Evolutionary conservation across 64 coral and sea anemone species (phyloP), one percentile per base, ranked within the genome.

Genomic region (Montipora efflorescens): DNA sequence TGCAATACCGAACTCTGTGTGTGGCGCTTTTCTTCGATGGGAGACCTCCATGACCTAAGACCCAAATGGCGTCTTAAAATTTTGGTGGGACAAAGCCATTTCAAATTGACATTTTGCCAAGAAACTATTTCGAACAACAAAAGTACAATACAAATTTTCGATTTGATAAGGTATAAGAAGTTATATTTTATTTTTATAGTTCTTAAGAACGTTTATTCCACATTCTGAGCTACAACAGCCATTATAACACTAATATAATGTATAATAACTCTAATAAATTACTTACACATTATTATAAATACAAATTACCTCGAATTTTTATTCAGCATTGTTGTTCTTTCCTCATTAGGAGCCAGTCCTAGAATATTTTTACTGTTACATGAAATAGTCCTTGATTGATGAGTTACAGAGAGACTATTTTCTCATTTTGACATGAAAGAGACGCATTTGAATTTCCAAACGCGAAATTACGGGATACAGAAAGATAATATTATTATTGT

Each of bases 271-370:
- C n/a, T 72, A 48, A 68, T 69, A 69, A 86, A 86, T 86, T 86
- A 86, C 53, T 86, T 86, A 86, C 68, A 86, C n/a, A 57, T 5
- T 57, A 70, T 23, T 86, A 86, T 86, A 86, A 71, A 86, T 86
- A 86, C 82, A 86, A 64, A 64, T 50, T 86, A 47, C 46, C 67
- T 71, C 49, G 18, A 86, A 86, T 71, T 46, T 72, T 51, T 46
- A 67, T 84, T 69, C 62, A 84, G 13, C 14, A 47, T 84, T 83
- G 66, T 48, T n/a, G 7, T 71, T 22, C 47, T 78, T 78, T 13
- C 8, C n/a, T 86, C 19, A 47, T 86, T 67, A 86, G 82, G 82
- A 86, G 13, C 82, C 66, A 86, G 82, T 72, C 82, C 82, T 72
- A 84, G 16, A 84, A 67, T 48, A n/a, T 16, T 49, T 72, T 48